phyloP scores from a whole-genome alignment of 1,140 invertebrate genomes.

The Drosophila tani region DNA sequence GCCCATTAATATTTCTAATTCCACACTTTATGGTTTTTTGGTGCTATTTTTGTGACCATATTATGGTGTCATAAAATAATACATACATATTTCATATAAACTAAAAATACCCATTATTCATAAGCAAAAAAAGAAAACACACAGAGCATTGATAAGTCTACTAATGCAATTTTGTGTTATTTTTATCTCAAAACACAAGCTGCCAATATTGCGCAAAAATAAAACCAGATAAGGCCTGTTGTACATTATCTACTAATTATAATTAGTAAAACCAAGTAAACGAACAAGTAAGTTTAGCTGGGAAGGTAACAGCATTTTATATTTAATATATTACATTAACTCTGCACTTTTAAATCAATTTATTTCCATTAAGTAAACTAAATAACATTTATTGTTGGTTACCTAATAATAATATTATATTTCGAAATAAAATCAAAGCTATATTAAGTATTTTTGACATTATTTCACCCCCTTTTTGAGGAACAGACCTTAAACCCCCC shows the following conservation, averaged over 20 bases:
- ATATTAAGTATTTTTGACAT: background rate
- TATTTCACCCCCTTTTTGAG: background rate
- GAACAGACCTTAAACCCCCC: conserved; percentile 3
- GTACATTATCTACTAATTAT: background rate
- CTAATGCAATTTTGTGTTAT: conserved; percentile 2
- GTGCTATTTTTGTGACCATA: conserved; percentile 7
- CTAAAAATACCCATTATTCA: conserved; percentile 13
- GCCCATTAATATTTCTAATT: conserved; percentile 6
- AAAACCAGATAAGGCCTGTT: background rate
- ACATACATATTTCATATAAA: conserved; percentile 14
- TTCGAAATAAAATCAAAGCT: background rate
- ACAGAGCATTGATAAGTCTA: conserved; percentile 1
- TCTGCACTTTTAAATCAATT: background rate
- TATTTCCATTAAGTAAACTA: background rate
- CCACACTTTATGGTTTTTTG: conserved; percentile 5
- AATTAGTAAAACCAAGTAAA: background rate
- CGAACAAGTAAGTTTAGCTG: background rate
- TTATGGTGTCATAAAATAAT: conserved; percentile 6
- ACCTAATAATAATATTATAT: background rate
- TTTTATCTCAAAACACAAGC: background rate
- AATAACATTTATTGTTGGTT: background rate
- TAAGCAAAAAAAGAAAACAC: background rate
- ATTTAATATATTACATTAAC: background rate
- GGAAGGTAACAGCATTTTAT: too few species aligned
- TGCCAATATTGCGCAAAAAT: background rate